Base-by-base conservation (phyloP, 92 coral and sea anemone species). In the Porites lobata region DNA sequence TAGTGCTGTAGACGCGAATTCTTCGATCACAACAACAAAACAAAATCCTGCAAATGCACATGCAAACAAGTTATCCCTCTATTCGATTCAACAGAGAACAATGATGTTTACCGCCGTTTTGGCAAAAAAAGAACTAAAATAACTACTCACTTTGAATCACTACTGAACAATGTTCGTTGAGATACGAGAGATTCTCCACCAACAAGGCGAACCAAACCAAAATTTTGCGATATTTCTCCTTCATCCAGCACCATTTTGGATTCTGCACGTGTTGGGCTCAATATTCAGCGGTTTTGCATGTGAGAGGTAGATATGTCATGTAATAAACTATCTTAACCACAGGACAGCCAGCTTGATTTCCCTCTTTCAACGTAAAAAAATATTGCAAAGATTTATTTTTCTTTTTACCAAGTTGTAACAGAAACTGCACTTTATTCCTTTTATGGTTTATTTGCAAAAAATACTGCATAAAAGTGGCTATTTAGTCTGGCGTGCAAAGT, bases 121-220 rank as follows among this genome's bases (percentile, higher is more conserved):
- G 43, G 32, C 20, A 7, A 80, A 15, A 57, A 77, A 63, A 8
- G 12, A n/a, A 56, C 72, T 57, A 15, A 56, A 54, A 24, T 51
- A 11, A 77, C 7, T 38, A 72, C 96, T 79, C 75, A 96, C 99
- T 94, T 95, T 70, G 98, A 93, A 77, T 95, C 98, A 61, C 72
- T 93, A 83, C 99, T 95, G 79, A 96, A 96, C 61, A 79, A 84
- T 76, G 87, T 90, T 80, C 93, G 96, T 61, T 90, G 88, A 79
- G 93, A 56, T 7, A 96, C 92, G 29, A 96, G 81, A 57, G 99
- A 93, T 86, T 95, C 95, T 3, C 99, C 99, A 65, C 99, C 99
- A 90, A 96, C 94, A 47, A 93, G 86, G 38, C 94, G 92, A 75
- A 95, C 93, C 80, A 65, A 79, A 6, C 98, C 99, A 52, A 95